These are phyloP conservation scores for Pteromalus puparum DNA, from an alignment of 1,140 invertebrate species.

Conservation along the genomic window DNA sequence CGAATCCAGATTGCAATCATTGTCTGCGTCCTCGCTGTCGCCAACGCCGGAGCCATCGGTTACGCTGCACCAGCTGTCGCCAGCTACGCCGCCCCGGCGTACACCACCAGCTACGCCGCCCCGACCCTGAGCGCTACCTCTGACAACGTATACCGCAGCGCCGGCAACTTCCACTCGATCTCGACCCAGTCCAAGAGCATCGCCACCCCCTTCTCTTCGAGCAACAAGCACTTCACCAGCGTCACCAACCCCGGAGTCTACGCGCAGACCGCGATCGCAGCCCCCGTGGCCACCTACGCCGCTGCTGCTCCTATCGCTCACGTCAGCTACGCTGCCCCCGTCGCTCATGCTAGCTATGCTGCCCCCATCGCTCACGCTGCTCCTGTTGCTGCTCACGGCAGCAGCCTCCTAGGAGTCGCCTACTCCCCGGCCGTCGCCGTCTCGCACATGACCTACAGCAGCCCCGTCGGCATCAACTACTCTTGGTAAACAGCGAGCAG, in stretches of 20 bases:
- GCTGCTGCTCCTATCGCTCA: constrained; percentile 65
- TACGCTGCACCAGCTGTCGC: constrained; percentile 76
- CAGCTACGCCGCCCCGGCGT: constrained; percentile 72
- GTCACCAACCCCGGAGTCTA: constrained; percentile 77
- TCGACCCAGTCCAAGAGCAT: constrained; percentile 81
- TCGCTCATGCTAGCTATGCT: constrained; percentile 7
- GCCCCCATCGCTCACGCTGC: constrained; percentile 53
- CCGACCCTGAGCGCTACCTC: constrained; percentile 75
- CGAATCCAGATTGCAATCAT: too few relatives aligned
- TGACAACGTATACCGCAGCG: constrained; percentile 75
- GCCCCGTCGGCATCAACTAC: constrained; percentile 74
- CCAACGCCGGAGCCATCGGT: not conserved
- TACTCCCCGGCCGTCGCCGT: constrained; percentile 82
- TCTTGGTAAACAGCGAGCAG: constrained; percentile 5
- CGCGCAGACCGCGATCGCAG: constrained; percentile 56
- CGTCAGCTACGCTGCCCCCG: constrained; percentile 50
- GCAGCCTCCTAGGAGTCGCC: constrained; percentile 66
- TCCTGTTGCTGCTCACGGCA: constrained; percentile 51
- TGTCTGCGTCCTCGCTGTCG: too few relatives aligned
- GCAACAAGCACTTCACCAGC: constrained; percentile 79
- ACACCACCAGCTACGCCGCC: not conserved
- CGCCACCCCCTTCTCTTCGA: constrained; percentile 82
- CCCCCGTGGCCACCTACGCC: constrained; percentile 70
- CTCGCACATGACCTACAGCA: constrained; percentile 80
- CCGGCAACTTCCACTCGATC: constrained; percentile 80